Evolutionary conservation across 2,113 vertebrate genomes (phyloP).

Genomic region (Ctenomys sociabilis): DNA sequence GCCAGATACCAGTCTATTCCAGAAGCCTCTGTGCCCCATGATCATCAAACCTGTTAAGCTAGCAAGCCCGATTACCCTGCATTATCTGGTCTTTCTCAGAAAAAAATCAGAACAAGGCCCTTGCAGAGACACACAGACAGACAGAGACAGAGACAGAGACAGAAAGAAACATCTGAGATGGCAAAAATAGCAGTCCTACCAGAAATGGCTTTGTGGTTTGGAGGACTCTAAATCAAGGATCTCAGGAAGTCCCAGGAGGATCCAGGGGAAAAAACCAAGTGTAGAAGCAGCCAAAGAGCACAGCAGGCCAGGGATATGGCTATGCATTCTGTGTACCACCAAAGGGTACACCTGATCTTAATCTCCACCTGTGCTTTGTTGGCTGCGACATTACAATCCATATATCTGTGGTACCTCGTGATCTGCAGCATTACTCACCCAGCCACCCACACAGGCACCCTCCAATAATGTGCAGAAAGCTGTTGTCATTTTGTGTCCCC

Average conservation of each 20-base stretch:
- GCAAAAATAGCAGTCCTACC: background rate
- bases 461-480: background rate
- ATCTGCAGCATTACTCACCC: background rate
- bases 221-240: background rate
- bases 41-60: background rate
- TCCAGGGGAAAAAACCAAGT: background rate
- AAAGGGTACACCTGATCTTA: background rate
- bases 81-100: background rate
- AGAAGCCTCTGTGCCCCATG: background rate
- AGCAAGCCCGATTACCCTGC: background rate
- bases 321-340: background rate
- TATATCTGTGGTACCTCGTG: background rate
- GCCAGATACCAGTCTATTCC: background rate
- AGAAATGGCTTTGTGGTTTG: background rate
- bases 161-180: background rate
- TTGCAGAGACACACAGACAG: background rate
- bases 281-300: background rate
- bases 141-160: too few species aligned
- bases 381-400: background rate
- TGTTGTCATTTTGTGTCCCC: background rate
- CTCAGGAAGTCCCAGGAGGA: background rate
- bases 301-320: background rate
- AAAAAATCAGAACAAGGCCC: background rate
- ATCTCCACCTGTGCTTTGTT: too few species aligned
- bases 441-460: fast-evolving